phyloP scores from a whole-genome alignment of 1,140 invertebrate species.

The Achroia grisella region DNA sequence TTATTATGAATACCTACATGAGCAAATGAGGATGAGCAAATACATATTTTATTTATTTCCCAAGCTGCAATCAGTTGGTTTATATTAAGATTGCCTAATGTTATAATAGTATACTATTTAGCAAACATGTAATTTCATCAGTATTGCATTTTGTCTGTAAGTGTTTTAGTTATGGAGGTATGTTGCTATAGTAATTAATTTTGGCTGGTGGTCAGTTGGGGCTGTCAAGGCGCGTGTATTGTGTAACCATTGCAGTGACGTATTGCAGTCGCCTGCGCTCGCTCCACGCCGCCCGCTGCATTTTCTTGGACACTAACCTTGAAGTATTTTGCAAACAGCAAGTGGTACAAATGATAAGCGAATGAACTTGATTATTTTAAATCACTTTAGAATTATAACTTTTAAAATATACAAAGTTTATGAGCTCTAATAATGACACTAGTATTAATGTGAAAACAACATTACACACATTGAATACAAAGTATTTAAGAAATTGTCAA shows the following conservation, averaged over 20 bases:
- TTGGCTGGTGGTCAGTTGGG: conserved; percentile 17
- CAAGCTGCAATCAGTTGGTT: too few relatives aligned
- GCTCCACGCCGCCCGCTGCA: conserved; percentile 16
- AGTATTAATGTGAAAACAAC: too few relatives aligned
- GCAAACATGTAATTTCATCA: conserved; percentile 17
- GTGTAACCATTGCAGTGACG: conserved; percentile 25
- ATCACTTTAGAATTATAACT: too few relatives aligned
- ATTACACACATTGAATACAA: too few relatives aligned
- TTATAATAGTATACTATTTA: conserved; percentile 5
- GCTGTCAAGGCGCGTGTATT: conserved; percentile 24
- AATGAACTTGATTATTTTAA: too few relatives aligned
- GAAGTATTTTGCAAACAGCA: conserved; percentile 8
- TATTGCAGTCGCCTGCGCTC: conserved; percentile 20
- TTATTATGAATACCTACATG: too few relatives aligned
- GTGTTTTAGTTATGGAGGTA: neutral
- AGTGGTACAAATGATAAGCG: too few relatives aligned
- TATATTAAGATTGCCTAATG: neutral
- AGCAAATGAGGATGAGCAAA: too few relatives aligned
- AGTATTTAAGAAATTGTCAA: too few relatives aligned
- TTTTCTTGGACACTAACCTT: conserved; percentile 26
- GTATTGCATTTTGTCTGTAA: conserved; percentile 1
- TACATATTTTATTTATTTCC: neutral
- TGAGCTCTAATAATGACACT: too few relatives aligned
- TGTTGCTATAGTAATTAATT: conserved; percentile 20
- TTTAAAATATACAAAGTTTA: too few relatives aligned